Evolutionary conservation across 1,140 invertebrate species (phyloP), one percentile per base, ranked within the genome.

Genomic region (Cotesia typhae): DNA sequence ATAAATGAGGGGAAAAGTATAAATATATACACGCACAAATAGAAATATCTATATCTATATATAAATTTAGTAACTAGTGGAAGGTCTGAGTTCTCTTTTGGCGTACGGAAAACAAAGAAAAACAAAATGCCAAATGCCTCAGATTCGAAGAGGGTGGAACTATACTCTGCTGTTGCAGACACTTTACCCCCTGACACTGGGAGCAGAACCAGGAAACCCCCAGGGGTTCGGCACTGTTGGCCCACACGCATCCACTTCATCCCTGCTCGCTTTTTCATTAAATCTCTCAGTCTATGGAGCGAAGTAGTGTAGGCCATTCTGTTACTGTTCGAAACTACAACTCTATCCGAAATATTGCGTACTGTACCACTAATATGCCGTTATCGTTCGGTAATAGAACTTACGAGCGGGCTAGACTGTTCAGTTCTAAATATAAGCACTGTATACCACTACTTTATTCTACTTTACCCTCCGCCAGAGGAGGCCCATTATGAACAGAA

Each of bases 321-420:
- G 28, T 28, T 28, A 28, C 28, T 28, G 28, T 3, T 28, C 28
- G 28, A n/a, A 9, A 51, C n/a, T 17, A 14, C 17, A 57, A 35
- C 38, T 37, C 7, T 53, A 10, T 28, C 9, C 28, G 60, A 17
- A 64, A 37, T 55, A 64, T 59, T 60, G 37, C 59, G 51, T 28
- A 28, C 64, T 73, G 69, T 72, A 68, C 70, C 61, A 75, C 79
- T 78, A 80, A 77, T 79, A 69, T 57, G 67, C 52, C 73, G 75
- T 80, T 79, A 79, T 81, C 71, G 74, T 74, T 67, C 9, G 38
- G 72, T 73, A 73, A 75, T 77, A 75, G 79, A 78, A 77, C 73
- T 72, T 75, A 78, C 69, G 75, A 57, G 64, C 38, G 60, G 65
- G 28, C 28, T 28, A 41, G 59, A 35, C 10, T 53, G 36, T 38